Percentiles rank a stretch among this genome's conserved stretches.
Evolutionary conservation across 2,888 invertebrate species (phyloP).

Genomic region (Palloptera scutellata): DNA sequence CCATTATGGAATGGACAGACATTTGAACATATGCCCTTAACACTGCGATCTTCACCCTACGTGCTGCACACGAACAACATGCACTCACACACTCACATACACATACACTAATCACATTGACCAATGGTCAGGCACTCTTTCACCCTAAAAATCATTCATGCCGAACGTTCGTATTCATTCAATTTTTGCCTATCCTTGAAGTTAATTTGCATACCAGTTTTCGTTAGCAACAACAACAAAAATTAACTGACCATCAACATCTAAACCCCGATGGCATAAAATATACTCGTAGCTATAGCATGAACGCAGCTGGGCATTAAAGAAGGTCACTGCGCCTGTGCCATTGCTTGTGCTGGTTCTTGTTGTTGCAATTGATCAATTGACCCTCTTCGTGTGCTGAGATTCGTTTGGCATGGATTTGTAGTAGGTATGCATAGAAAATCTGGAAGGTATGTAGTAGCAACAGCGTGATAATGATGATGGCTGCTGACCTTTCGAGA

Average conservation of each 20-base stretch:
- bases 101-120: slow-evolving; percentile 55
- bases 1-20: slow-evolving; percentile 13
- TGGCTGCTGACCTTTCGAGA: slow-evolving; percentile 58
- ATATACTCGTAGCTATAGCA: neutral
- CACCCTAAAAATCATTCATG: slow-evolving; percentile 18
- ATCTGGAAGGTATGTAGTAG: slow-evolving; percentile 32
- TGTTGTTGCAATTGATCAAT: slow-evolving; percentile 19
- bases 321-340: slow-evolving; percentile 18
- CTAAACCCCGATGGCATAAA: slow-evolving; percentile 6
- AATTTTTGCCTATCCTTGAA: neutral
- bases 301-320: slow-evolving; percentile 44
- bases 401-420: neutral
- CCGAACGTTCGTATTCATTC: slow-evolving; percentile 9
- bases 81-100: slow-evolving; percentile 12
- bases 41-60: slow-evolving; percentile 26
- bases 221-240: slow-evolving; percentile 36
- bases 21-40: slow-evolving; percentile 12
- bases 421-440: neutral
- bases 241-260: slow-evolving; percentile 34
- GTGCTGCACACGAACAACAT: slow-evolving; percentile 26
- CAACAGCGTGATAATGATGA: slow-evolving; percentile 60
- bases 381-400: slow-evolving; percentile 26
- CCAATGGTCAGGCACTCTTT: slow-evolving; percentile 53
- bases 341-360: neutral
- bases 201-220: slow-evolving; percentile 55